phyloP scores from a whole-genome alignment of 1,140 invertebrate species.

The Euglossa dilemma region DNA sequence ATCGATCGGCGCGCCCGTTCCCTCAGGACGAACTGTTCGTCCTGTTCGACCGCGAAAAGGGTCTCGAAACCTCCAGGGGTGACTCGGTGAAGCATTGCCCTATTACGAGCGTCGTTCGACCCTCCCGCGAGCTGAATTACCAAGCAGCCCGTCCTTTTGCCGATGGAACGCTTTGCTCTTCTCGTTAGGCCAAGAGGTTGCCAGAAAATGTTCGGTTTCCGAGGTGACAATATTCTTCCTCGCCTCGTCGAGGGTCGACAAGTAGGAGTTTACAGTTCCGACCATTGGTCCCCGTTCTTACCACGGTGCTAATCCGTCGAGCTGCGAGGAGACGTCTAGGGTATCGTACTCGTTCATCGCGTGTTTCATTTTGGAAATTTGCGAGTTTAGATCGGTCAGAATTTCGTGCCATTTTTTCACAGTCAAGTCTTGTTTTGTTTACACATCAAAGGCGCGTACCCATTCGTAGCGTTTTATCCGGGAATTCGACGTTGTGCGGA shows the following conservation, averaged over 20 bases:
- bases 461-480: too few species aligned
- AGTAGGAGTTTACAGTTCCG: neutral
- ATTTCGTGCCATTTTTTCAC: too few species aligned
- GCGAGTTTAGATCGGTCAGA: too few species aligned
- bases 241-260: rapidly evolving
- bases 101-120: conserved; percentile 58
- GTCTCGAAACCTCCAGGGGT: conserved; percentile 15
- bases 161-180: conserved; percentile 26
- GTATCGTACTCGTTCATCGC: too few species aligned
- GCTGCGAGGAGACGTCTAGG: too few species aligned
- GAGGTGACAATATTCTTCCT: neutral
- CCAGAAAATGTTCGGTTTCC: neutral
- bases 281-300: too few species aligned
- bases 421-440: too few species aligned
- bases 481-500: too few species aligned
- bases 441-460: too few species aligned
- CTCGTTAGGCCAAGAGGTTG: conserved; percentile 6
- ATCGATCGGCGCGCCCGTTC: conserved; percentile 46
- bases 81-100: conserved; percentile 54
- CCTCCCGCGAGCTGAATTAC: conserved; percentile 55
- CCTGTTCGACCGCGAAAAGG: conserved; percentile 30
- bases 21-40: conserved; percentile 11
- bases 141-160: conserved; percentile 45
- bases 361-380: too few species aligned
- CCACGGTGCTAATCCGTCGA: too few species aligned